Percentiles rank a stretch among this genome's conserved stretches.
phyloP scores from a whole-genome alignment of 2,113 vertebrate species.

The Pontoporia blainvillei region DNA sequence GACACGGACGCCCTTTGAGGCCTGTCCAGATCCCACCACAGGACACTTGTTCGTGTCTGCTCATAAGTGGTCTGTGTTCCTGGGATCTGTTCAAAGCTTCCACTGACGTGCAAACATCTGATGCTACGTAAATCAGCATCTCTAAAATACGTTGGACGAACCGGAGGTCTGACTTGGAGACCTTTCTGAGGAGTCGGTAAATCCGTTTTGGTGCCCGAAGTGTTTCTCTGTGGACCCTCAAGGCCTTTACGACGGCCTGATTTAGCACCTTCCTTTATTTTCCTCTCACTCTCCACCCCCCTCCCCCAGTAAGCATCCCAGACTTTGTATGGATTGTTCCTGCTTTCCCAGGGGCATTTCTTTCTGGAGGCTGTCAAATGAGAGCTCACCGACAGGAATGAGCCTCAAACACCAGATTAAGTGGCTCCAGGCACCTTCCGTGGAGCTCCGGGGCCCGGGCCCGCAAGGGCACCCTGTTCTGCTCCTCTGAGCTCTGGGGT shows the following conservation, averaged over 20 bases:
- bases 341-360: background rate
- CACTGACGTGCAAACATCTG: background rate
- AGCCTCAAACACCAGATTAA: background rate
- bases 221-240: background rate
- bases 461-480: background rate
- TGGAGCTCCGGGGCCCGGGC: too few species aligned
- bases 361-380: conserved; percentile 40
- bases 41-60: background rate
- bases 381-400: background rate
- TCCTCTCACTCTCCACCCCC: background rate
- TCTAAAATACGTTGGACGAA: background rate
- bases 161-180: background rate
- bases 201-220: background rate
- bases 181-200: background rate
- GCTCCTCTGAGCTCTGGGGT: background rate
- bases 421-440: background rate
- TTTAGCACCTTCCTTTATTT: conserved; percentile 17
- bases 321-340: conserved; percentile 35
- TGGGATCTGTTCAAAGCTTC: background rate
- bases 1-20: background rate
- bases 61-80: background rate
- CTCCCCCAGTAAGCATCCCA: conserved; percentile 17
- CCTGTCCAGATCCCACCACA: background rate
- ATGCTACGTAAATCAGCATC: background rate
- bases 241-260: background rate